Evolutionary conservation across 1,140 invertebrate species (phyloP).

Genomic region (Diabrotica undecimpunctata): DNA sequence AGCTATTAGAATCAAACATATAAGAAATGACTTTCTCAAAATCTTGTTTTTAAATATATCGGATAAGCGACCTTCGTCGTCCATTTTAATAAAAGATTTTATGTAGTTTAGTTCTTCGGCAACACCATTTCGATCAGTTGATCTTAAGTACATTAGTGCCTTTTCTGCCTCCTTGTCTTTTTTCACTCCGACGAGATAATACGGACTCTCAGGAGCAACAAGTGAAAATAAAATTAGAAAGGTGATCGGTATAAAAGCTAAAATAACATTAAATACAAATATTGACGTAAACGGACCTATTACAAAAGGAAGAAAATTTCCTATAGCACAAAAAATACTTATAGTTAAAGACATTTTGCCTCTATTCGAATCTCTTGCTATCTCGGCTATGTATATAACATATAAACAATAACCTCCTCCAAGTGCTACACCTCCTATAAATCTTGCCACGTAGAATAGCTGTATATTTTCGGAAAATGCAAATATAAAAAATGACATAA

Average conservation of each 20-base stretch:
- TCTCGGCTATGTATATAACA: slow-evolving; percentile 63
- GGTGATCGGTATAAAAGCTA: slow-evolving; percentile 48
- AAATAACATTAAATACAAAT: slow-evolving; percentile 50
- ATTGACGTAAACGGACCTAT: slow-evolving; percentile 32
- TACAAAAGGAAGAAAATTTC: slow-evolving; percentile 32
- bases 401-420: slow-evolving; percentile 61
- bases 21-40: slow-evolving; percentile 62
- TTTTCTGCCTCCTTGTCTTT: slow-evolving; percentile 58
- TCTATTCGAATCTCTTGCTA: slow-evolving; percentile 62
- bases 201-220: slow-evolving; percentile 71
- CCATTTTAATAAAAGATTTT: slow-evolving; percentile 8
- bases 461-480: slow-evolving; percentile 52
- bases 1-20: slow-evolving; percentile 64
- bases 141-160: slow-evolving; percentile 61
- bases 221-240: slow-evolving; percentile 53
- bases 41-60: slow-evolving; percentile 48
- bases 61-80: slow-evolving; percentile 18
- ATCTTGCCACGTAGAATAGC: slow-evolving; percentile 52
- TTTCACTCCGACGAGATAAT: slow-evolving; percentile 59
- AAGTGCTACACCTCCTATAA: slow-evolving; percentile 61
- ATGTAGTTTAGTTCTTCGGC: slow-evolving; percentile 10
- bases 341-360: slow-evolving; percentile 47
- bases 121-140: slow-evolving; percentile 42
- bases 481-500: slow-evolving; percentile 63
- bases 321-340: slow-evolving; percentile 30